Evolutionary conservation across 1,140 invertebrate genomes (phyloP).

Genomic region (Nylanderia fulva): DNA sequence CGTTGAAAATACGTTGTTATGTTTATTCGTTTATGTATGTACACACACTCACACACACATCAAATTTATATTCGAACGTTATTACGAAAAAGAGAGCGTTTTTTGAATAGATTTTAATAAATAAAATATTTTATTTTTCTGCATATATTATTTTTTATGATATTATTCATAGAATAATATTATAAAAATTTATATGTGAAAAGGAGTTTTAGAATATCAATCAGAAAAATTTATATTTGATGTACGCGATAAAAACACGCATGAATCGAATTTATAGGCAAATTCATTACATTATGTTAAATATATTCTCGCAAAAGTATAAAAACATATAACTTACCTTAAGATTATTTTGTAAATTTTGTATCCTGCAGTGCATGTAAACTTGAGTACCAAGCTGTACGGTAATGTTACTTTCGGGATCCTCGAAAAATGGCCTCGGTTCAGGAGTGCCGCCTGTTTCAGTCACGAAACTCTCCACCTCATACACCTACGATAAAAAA

Average conservation of each 20-base stretch:
- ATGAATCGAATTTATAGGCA: neutral
- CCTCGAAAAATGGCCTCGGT: slow-evolving; percentile 87
- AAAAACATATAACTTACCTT: slow-evolving; percentile 85
- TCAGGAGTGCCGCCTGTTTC: slow-evolving; percentile 85
- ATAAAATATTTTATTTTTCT: neutral
- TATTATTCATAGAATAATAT: neutral
- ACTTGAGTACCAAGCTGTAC: slow-evolving; percentile 88
- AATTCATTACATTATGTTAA: neutral
- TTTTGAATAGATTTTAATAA: slow-evolving; percentile 11
- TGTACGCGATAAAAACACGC: neutral
- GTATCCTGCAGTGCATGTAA: slow-evolving; percentile 88
- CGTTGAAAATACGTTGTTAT: slow-evolving; percentile 28
- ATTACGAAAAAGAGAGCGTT: neutral
- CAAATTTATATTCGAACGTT: neutral
- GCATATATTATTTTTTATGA: neutral
- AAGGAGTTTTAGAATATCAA: neutral
- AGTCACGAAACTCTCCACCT: slow-evolving; percentile 82
- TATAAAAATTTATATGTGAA: neutral
- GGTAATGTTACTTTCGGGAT: slow-evolving; percentile 87
- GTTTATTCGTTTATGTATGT: neutral
- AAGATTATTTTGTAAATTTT: slow-evolving; percentile 88
- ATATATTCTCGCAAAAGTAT: neutral
- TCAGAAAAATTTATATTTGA: slow-evolving; percentile 5
- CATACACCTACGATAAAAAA: slow-evolving; percentile 80
- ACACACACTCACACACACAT: too few species aligned